Base-by-base conservation (phyloP, 1,140 invertebrate genomes). In the Galendromus occidentalis region DNA sequence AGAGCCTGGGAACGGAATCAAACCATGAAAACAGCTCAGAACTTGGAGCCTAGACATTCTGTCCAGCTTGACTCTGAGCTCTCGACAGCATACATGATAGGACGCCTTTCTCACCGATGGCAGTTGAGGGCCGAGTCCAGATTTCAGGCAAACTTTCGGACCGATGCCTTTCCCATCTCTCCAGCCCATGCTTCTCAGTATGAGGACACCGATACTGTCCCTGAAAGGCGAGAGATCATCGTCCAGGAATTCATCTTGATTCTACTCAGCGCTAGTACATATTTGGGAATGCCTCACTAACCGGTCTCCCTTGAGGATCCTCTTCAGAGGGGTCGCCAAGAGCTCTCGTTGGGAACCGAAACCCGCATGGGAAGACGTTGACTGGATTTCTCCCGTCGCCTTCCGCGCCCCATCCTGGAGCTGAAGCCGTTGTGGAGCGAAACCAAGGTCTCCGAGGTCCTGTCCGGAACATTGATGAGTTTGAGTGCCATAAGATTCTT, bases 371-470 rank as follows among this genome's bases (percentile, higher is more conserved):
- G 59, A 47, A 7, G 64, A 68, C 42, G 45, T 64, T 65, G 28
- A 66, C 66, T n/a, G 67, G 71, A 30, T 33, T 47, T 67, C 64
- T 64, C 42, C 42, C 42, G 39, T 66, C 65, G 28, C 55, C 45
- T 72, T 66, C 73, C 65, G 72, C 78, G 75, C 88, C 93, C 69
- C 88, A 84, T 25, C 80, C 79, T 1, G 84, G 86, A 9, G 90
- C 69, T 85, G 80, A 47, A 92, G 80, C 7, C 83, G 82, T 69
- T 85, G 84, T 1, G 91, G 90, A 6, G 94, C 93, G 69, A 99
- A 95, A 65, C 95, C 95, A 80, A 90, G 91, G 73, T 92, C 87
- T 25, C 87, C 83, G 29, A 89, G 80, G 76, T 99, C 95, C 81
- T 84, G 4, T 39, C 33, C 4, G 33, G 9, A 39, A 39, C n/a